Percentiles rank a stretch among this genome's conserved stretches.
Conservation (phyloP, 2,797 vertebrate species). For the Sciurus vulgaris region DNA sequence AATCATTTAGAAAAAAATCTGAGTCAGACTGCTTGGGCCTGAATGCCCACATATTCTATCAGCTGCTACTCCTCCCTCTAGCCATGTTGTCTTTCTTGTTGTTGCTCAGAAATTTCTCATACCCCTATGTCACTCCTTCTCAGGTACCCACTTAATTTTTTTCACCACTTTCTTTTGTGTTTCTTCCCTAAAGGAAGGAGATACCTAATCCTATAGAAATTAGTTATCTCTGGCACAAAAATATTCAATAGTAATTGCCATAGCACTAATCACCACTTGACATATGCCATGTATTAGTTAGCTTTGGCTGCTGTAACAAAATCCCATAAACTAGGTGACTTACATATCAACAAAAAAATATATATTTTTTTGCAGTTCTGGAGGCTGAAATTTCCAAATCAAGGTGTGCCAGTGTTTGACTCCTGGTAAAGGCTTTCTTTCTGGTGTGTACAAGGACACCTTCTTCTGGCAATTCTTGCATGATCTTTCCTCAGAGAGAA, state of each 20-base stretch:
- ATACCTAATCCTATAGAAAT: background rate
- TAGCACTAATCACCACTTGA: background rate
- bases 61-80: background rate
- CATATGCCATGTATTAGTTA: background rate
- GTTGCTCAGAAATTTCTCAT: background rate
- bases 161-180: background rate
- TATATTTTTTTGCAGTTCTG: background rate
- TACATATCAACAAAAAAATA: background rate
- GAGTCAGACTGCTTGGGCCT: background rate
- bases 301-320: background rate
- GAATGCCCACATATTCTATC: too few relatives aligned
- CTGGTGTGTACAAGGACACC: background rate
- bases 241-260: background rate
- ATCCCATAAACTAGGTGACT: background rate
- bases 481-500: background rate
- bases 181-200: background rate
- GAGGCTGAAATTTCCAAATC: background rate
- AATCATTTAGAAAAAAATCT: rapidly evolving
- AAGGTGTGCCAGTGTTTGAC: background rate
- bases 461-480: background rate
- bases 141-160: background rate
- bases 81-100: background rate
- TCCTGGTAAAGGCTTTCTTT: background rate
- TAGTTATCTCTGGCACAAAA: background rate
- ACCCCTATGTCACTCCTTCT: background rate